These are phyloP conservation scores for Dorcus hopei DNA, from an alignment of 2,888 invertebrate genomes.

Conservation along the genomic window DNA sequence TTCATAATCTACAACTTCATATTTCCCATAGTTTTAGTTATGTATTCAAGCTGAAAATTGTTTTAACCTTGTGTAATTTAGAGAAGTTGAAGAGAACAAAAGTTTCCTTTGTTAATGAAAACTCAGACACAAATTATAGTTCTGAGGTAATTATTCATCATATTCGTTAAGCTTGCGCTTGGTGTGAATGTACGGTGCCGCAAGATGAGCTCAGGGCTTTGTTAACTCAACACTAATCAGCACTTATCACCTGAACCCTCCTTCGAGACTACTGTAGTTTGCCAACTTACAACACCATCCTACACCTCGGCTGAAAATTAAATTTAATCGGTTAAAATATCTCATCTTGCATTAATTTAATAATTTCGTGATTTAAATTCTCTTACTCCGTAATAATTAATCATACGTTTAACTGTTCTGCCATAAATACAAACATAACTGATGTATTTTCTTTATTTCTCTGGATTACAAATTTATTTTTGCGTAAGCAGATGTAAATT, in stretches of 20 bases:
- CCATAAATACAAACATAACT: too few species aligned
- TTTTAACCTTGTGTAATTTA: too few species aligned
- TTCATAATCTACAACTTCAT: too few species aligned
- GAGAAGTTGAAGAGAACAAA: too few species aligned
- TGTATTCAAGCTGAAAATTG: too few species aligned
- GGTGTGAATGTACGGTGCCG: constrained; percentile 21
- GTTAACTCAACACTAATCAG: constrained; percentile 38
- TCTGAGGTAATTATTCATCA: constrained; percentile 20
- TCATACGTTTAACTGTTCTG: background rate
- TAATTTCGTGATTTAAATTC: background rate
- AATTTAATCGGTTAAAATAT: constrained; percentile 11
- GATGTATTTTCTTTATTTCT: background rate
- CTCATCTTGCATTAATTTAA: background rate
- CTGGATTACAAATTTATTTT: background rate
- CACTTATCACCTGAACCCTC: constrained; percentile 39
- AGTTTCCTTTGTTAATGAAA: too few species aligned
- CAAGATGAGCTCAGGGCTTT: constrained; percentile 30
- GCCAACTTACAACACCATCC: constrained; percentile 7
- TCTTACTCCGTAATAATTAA: background rate
- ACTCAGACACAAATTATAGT: background rate
- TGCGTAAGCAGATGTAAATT: too few species aligned
- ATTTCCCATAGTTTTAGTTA: too few species aligned
- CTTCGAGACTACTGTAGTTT: constrained; percentile 24
- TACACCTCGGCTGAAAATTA: constrained; percentile 9
- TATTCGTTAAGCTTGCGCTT: constrained; percentile 21